A percentile compares a stretch with the other conserved stretches of the same genome.
These are phyloP conservation scores for Chauna torquata DNA, from an alignment of 2,113 vertebrate species.

Conservation along the genomic window DNA sequence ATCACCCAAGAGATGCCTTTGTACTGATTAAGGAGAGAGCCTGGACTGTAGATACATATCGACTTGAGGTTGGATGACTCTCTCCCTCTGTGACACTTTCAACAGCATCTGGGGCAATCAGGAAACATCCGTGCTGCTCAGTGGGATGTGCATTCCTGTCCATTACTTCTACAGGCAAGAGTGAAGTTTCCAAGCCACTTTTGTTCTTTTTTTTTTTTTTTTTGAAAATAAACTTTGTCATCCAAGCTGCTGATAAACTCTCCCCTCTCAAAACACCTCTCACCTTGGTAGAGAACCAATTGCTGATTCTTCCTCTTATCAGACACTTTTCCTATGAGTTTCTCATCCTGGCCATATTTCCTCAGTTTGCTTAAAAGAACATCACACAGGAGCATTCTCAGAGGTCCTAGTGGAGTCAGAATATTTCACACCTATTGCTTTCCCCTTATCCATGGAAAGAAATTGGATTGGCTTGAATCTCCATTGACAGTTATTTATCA, in stretches of 20 bases:
- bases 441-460: neutral
- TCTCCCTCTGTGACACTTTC: neutral
- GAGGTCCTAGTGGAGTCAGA: neutral
- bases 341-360: neutral
- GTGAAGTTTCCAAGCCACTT: neutral
- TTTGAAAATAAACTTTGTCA: too few species aligned
- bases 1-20: neutral
- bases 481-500: neutral
- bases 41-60: neutral
- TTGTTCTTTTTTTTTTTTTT: neutral
- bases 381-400: accelerated
- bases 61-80: neutral
- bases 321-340: accelerated
- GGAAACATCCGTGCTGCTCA: neutral
- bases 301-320: neutral
- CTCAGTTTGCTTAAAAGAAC: neutral
- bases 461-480: neutral
- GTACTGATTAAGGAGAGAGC: neutral
- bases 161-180: neutral
- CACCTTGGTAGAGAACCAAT: neutral
- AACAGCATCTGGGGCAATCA: neutral
- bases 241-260: neutral
- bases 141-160: neutral
- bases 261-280: neutral
- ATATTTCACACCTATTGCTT: neutral